phyloP scores from a whole-genome alignment of 1,140 invertebrate species.

The Drosophila cardini region DNA sequence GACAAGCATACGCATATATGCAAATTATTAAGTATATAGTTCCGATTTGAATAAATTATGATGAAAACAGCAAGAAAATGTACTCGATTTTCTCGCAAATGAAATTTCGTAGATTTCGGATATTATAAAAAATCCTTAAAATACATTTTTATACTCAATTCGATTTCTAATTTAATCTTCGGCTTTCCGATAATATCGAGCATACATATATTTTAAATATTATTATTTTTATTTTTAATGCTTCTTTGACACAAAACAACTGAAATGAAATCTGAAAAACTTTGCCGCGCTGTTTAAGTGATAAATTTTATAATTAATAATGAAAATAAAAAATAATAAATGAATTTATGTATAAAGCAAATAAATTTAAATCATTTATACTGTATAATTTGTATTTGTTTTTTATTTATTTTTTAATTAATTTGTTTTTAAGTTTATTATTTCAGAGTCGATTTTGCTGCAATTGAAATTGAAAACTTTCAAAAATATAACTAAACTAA shows the following conservation, averaged over 20 bases:
- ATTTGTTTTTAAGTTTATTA: slow-evolving; percentile 10
- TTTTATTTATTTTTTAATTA: slow-evolving; percentile 16
- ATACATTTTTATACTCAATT: neutral
- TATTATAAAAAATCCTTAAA: neutral
- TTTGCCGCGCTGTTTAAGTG: slow-evolving; percentile 78
- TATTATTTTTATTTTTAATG: slow-evolving; percentile 51
- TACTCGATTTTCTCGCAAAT: too few relatives aligned
- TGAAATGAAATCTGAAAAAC: slow-evolving; percentile 2
- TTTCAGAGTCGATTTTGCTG: slow-evolving; percentile 23
- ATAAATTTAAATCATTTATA: slow-evolving; percentile 79
- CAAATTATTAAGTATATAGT: too few relatives aligned
- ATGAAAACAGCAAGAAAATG: too few relatives aligned
- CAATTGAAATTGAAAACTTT: slow-evolving; percentile 1
- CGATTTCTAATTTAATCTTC: slow-evolving; percentile 7
- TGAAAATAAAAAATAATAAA: slow-evolving; percentile 60
- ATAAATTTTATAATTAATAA: slow-evolving; percentile 69
- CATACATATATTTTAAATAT: slow-evolving; percentile 4
- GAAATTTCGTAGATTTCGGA: neutral
- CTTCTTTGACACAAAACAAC: slow-evolving; percentile 47
- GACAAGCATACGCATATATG: too few relatives aligned
- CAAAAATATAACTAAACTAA: neutral
- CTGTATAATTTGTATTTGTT: slow-evolving; percentile 40
- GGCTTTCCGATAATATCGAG: slow-evolving; percentile 10
- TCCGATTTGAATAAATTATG: too few relatives aligned
- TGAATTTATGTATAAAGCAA: slow-evolving; percentile 79